Percentiles rank a stretch among this genome's conserved stretches.
Conservation (phyloP, 1,140 invertebrate genomes). For the Planococcus citri region DNA sequence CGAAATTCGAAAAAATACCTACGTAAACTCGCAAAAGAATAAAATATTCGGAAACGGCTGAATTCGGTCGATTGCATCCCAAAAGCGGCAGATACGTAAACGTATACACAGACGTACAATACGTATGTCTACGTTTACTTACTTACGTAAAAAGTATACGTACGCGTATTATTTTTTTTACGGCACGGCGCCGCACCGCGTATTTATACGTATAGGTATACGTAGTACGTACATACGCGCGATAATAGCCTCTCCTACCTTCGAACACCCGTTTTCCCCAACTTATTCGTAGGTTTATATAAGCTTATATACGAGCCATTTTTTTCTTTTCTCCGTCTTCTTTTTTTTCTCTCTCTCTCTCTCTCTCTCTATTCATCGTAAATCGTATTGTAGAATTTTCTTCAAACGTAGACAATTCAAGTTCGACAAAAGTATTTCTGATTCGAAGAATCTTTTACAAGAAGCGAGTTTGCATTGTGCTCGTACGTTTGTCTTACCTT, state of each 20-base stretch:
- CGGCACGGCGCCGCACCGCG: too few relatives aligned
- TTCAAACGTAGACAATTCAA: background rate
- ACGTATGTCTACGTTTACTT: too few relatives aligned
- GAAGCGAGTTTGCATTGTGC: conserved; percentile 1
- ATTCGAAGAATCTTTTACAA: background rate
- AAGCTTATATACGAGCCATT: background rate
- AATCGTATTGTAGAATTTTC: background rate
- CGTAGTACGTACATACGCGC: too few relatives aligned
- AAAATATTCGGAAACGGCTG: background rate
- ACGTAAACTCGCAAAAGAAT: background rate
- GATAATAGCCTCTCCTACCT: background rate
- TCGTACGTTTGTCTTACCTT: too few relatives aligned
- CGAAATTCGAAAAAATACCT: background rate
- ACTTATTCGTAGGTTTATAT: background rate
- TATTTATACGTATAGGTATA: too few relatives aligned
- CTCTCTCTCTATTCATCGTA: background rate
- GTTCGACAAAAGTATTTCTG: background rate
- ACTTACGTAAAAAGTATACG: too few relatives aligned
- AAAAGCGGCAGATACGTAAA: background rate
- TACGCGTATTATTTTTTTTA: too few relatives aligned
- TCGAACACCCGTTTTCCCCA: background rate
- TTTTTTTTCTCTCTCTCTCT: too few relatives aligned
- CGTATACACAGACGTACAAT: too few relatives aligned
- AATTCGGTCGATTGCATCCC: background rate
- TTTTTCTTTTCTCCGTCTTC: too few relatives aligned